phyloP scores from a whole-genome alignment of 2,888 invertebrate species.

The Limnephilus lunatus region DNA sequence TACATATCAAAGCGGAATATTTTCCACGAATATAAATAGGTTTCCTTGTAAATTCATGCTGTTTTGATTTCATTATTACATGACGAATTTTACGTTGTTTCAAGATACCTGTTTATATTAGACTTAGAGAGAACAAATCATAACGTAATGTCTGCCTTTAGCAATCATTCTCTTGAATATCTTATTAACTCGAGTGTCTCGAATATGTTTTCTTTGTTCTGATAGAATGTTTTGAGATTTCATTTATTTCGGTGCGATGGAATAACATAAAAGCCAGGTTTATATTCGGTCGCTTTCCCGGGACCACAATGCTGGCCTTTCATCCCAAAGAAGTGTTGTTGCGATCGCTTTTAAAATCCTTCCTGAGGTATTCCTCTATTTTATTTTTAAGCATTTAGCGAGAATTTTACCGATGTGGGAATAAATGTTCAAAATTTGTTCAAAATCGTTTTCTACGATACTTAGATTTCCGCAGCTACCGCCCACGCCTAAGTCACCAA shows the following conservation, averaged over 20 bases:
- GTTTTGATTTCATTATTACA: constrained; percentile 29
- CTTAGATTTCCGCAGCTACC: no score
- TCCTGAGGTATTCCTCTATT: no score
- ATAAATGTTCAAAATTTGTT: no score
- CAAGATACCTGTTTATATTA: not conserved
- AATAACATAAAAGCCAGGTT: not conserved
- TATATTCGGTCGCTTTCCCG: no score
- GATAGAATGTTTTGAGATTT: not conserved
- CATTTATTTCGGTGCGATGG: not conserved
- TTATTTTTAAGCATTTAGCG: no score
- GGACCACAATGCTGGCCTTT: no score
- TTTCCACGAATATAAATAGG: constrained; percentile 3
- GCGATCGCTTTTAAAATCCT: no score
- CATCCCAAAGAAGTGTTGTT: no score
- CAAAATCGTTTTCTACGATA: no score
- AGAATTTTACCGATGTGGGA: no score
- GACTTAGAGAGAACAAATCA: not conserved
- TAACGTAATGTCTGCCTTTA: not conserved
- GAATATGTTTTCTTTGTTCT: not conserved
- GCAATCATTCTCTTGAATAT: not conserved
- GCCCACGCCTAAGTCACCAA: no score
- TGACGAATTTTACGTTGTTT: constrained; percentile 19
- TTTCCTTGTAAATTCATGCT: constrained; percentile 29
- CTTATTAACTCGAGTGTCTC: not conserved
- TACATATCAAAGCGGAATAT: constrained; percentile 32